Conservation (phyloP, 1,140 invertebrate genomes). For the Acarapis woodi region DNA sequence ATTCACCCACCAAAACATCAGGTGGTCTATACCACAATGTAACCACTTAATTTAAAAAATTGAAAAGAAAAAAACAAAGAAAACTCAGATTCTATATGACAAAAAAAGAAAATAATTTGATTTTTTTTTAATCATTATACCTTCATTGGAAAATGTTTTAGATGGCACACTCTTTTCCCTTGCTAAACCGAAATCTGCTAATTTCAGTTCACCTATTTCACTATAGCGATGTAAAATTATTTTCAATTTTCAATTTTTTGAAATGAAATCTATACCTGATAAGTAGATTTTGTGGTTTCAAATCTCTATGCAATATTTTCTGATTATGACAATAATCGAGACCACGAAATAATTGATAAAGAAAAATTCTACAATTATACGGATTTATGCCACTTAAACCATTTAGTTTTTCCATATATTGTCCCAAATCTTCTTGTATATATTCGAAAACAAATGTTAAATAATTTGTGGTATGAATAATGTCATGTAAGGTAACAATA, state of each 20-base stretch:
- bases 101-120: too few species aligned
- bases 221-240: constrained; percentile 27
- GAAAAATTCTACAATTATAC: constrained; percentile 36
- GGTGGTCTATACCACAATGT: constrained; percentile 34
- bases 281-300: constrained; percentile 35
- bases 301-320: constrained; percentile 33
- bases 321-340: constrained; percentile 33
- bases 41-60: too few species aligned
- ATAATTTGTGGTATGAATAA: constrained; percentile 34
- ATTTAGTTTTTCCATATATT: constrained; percentile 38
- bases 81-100: too few species aligned
- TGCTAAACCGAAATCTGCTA: constrained; percentile 32
- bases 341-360: constrained; percentile 35
- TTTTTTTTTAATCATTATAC: too few species aligned
- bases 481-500: constrained; percentile 34
- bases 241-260: not conserved
- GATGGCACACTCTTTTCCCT: constrained; percentile 39
- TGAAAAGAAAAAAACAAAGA: too few species aligned
- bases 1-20: constrained; percentile 33
- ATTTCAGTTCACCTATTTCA: constrained; percentile 33
- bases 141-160: constrained; percentile 43
- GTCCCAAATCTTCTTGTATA: constrained; percentile 25
- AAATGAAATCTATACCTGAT: not conserved
- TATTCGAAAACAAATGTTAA: constrained; percentile 36
- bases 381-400: constrained; percentile 31